These are phyloP conservation scores for Acanthiza pusilla DNA, from an alignment of 2,797 vertebrate species.

Conservation along the genomic window DNA sequence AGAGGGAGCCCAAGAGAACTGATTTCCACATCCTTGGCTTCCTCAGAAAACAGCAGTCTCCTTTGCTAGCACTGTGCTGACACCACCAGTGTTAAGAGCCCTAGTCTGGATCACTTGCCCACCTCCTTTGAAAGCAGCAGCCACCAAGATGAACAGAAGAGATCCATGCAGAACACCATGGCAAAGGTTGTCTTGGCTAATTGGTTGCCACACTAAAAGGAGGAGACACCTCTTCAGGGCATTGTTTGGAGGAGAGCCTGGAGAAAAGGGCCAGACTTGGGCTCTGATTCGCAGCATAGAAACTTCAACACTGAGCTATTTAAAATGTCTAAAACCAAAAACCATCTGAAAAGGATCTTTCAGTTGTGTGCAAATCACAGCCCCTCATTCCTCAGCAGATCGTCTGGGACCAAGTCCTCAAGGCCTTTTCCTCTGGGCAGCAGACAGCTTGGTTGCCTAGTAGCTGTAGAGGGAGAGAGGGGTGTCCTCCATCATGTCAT, in stretches of 20 bases:
- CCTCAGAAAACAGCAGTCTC: constrained; percentile 25
- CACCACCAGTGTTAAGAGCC: background rate
- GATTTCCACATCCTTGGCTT: background rate
- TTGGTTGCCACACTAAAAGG: background rate
- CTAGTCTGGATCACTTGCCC: background rate
- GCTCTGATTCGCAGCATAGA: constrained; percentile 17
- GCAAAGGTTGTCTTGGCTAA: background rate
- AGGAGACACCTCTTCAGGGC: background rate
- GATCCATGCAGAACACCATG: background rate
- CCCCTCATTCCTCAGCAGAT: constrained; percentile 44
- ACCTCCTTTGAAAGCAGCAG: constrained; percentile 21
- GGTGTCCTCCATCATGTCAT: constrained; percentile 92
- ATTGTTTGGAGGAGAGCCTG: background rate
- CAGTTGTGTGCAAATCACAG: constrained; percentile 63
- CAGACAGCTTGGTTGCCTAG: constrained; percentile 68
- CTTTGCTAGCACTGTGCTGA: background rate
- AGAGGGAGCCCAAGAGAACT: background rate
- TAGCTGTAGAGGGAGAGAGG: constrained; percentile 92
- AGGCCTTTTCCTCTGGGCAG: constrained; percentile 27
- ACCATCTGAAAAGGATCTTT: constrained; percentile 36
- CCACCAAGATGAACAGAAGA: background rate
- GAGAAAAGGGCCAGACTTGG: constrained; percentile 6
- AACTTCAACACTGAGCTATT: constrained; percentile 30
- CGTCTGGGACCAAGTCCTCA: constrained; percentile 13
- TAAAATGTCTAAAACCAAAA: constrained; percentile 41